Conservation (phyloP, 1,140 invertebrate genomes). For the Acromyrmex heyeri region DNA sequence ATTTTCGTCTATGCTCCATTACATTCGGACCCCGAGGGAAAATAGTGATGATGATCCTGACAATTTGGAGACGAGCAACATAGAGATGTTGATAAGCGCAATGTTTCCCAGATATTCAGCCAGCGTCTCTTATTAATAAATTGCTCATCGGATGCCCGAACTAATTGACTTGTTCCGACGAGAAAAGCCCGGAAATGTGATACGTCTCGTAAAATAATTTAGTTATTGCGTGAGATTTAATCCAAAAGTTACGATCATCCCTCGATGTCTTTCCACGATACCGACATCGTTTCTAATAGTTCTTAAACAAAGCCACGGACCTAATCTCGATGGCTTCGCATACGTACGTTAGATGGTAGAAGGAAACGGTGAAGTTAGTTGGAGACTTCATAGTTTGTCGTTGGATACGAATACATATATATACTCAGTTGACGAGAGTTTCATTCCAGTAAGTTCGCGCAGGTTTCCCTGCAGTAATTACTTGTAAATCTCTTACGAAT, state of each 20-base stretch:
- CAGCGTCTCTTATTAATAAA: not conserved
- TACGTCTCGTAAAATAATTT: not conserved
- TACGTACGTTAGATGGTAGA: not conserved
- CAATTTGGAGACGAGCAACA: not conserved
- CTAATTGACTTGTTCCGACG: not conserved
- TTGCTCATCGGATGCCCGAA: not conserved
- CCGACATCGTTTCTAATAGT: slow-evolving; percentile 25
- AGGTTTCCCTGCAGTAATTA: slow-evolving; percentile 52
- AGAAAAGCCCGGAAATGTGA: not conserved
- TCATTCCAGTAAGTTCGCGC: slow-evolving; percentile 44
- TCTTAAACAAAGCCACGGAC: slow-evolving; percentile 42
- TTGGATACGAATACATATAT: slow-evolving; percentile 41
- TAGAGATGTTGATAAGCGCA: slow-evolving; percentile 2
- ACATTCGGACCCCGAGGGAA: not conserved
- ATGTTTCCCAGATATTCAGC: not conserved
- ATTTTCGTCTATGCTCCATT: slow-evolving; percentile 32
- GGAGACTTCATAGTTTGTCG: slow-evolving; percentile 62
- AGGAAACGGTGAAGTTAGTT: slow-evolving; percentile 55
- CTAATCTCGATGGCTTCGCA: slow-evolving; percentile 44
- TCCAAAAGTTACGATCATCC: slow-evolving; percentile 12
- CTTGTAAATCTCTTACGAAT: slow-evolving; percentile 62
- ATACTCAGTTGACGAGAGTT: slow-evolving; percentile 51
- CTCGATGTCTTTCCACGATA: not conserved
- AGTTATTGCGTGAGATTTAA: slow-evolving; percentile 15
- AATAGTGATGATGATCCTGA: not conserved